phyloP scores from a whole-genome alignment of 2,797 vertebrate species.

The Diglossa cyanea region DNA sequence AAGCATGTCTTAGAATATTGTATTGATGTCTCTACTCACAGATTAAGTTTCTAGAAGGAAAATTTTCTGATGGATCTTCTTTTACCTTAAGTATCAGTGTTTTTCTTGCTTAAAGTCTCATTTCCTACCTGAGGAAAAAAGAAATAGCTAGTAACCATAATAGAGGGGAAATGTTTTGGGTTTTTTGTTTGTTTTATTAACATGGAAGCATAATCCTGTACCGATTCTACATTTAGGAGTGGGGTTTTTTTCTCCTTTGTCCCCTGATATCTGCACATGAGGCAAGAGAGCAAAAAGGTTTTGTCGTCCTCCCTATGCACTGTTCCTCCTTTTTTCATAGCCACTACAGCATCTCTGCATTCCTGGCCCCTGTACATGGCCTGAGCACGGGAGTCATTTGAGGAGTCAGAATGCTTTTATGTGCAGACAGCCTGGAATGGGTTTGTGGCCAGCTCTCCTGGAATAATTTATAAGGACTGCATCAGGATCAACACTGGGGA shows the following conservation, averaged over 20 bases:
- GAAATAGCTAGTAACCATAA: neutral
- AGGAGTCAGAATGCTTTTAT: neutral
- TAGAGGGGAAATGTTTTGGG: neutral
- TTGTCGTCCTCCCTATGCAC: neutral
- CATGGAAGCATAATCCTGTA: neutral
- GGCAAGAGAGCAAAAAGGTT: neutral
- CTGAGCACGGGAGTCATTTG: neutral
- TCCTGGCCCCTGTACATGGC: neutral
- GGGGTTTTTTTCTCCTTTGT: neutral
- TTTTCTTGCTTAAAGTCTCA: neutral
- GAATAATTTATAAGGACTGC: neutral
- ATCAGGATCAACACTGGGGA: neutral
- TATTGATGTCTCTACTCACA: neutral
- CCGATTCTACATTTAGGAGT: neutral
- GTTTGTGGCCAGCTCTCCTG: neutral
- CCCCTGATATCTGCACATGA: neutral
- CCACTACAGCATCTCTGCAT: rapidly evolving
- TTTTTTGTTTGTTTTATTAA: neutral
- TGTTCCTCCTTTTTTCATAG: neutral
- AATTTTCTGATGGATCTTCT: neutral
- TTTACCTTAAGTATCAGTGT: neutral
- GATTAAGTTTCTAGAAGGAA: neutral
- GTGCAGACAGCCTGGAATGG: neutral
- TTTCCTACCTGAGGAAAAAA: neutral
- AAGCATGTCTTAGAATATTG: neutral